Evolutionary conservation across 2,888 invertebrate species (phyloP).

Genomic region (Cacoxenus indagator): DNA sequence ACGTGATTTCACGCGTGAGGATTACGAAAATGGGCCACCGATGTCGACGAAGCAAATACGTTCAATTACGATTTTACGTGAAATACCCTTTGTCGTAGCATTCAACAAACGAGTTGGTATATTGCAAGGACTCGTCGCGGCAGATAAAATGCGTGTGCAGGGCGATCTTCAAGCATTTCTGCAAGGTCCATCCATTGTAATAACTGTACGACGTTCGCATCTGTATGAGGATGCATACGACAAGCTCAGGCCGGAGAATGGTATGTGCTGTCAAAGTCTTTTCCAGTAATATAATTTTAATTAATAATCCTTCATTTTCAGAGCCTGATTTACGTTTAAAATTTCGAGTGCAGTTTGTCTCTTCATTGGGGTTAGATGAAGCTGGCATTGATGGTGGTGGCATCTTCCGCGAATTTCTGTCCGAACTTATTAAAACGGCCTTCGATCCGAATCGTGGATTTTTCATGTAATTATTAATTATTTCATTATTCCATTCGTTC

Average conservation of each 20-base stretch:
- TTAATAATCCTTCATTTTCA: conserved; percentile 63
- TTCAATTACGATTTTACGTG: conserved; percentile 87
- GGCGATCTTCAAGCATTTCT: conserved; percentile 82
- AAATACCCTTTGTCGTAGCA: conserved; percentile 94
- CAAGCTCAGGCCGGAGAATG: conserved; percentile 90
- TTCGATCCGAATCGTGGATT: conserved; percentile 98
- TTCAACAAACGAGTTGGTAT: conserved; percentile 92
- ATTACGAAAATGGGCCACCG: conserved; percentile 83
- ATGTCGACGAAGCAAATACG: conserved; percentile 89
- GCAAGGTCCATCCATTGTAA: conserved; percentile 81
- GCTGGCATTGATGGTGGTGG: conserved; percentile 99
- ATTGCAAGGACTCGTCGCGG: conserved; percentile 79
- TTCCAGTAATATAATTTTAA: not conserved
- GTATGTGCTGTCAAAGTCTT: conserved; percentile 71
- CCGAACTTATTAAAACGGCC: conserved; percentile 92
- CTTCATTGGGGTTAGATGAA: conserved; percentile 91
- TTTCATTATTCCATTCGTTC: not conserved
- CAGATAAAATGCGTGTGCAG: conserved; percentile 74
- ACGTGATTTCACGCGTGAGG: conserved; percentile 74
- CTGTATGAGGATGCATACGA: conserved; percentile 99
- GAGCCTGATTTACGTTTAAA: conserved; percentile 89
- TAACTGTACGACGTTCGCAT: conserved; percentile 88
- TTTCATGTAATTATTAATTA: conserved; percentile 74
- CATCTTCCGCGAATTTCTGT: conserved; percentile 94
- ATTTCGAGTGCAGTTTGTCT: conserved; percentile 90